Base-by-base conservation (phyloP, 2,888 invertebrate species). In the Tetrapedia diversipes region DNA sequence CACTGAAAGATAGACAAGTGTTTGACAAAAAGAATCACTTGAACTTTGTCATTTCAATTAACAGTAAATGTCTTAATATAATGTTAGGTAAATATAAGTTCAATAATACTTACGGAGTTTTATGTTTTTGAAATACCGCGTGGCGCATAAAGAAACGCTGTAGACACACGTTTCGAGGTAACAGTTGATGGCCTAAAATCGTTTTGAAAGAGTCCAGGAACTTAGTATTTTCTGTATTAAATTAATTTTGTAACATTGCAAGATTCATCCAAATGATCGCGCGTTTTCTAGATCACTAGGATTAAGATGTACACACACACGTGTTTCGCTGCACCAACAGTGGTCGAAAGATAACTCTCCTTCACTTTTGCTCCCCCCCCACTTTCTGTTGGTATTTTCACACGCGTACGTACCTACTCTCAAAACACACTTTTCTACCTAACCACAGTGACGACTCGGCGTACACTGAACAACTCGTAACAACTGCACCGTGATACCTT, bases 201-300 rank as follows among this genome's bases (percentile, higher is more conserved):
- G n/a, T n/a, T 27, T 43, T 7, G 6, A 32, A 24, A n/a, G 4
- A 14, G 0, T 10, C 14, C 4, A 29, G 19, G 19, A 45, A 39
- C 27, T 19, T 16, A 2, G 24, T 37, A 19, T 29, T 34, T 6
- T 32, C 4, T 22, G 29, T 22, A 7, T 11, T 3, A 22, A 54
- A 72, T 56, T 34, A 63, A 61, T 66, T 61, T 41, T 10, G 37
- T 8, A 14, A 56, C 66, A 51, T 51, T 14, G 11, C 16, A 41
- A 29, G 11, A 43, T 27, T 10, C 45, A 41, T 11, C 47, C 75
- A 61, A 37, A 56, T 43, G 56, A 76, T 66, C 11, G 19, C 56
- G 27, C 61, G 76, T 61, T 76, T 75, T 76, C 76, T 76, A 76
- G 76, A 75, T 60, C 76, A 75, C 66, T 43, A 34, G 43, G 22